Conservation (phyloP, 2,113 vertebrate species). For the Rhodinocichla rosea region DNA sequence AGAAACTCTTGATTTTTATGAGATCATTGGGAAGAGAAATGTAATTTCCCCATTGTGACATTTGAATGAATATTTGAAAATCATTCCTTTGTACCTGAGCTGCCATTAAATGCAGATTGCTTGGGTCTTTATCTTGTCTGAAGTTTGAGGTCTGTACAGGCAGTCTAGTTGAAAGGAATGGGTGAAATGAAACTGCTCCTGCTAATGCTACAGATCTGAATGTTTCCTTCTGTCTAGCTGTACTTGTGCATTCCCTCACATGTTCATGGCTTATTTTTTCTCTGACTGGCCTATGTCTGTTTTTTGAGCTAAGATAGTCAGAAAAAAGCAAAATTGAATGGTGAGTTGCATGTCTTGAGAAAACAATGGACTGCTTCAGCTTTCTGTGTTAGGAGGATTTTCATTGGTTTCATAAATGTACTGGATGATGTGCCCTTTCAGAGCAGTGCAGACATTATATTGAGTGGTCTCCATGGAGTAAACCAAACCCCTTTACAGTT, state of each 20-base stretch:
- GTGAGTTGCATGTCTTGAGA: neutral
- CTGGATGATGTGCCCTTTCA: neutral
- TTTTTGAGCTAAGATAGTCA: neutral
- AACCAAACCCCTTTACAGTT: neutral
- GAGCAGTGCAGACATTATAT: neutral
- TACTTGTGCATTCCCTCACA: neutral
- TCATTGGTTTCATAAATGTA: neutral
- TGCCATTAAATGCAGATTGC: neutral
- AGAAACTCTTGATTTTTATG: neutral
- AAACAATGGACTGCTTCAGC: neutral
- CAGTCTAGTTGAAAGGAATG: neutral
- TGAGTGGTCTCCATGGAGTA: neutral
- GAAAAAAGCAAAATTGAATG: neutral
- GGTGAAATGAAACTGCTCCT: neutral
- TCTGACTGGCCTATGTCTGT: neutral
- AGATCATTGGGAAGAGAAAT: neutral
- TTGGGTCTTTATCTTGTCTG: neutral
- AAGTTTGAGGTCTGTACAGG: neutral
- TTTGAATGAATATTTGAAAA: neutral
- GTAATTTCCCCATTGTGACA: neutral
- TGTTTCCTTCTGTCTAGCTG: neutral
- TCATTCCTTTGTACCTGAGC: neutral
- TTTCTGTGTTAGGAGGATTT: neutral
- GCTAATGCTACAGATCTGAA: neutral
- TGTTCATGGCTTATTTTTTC: neutral